phyloP scores from a whole-genome alignment of 2,113 vertebrate species.

The Gasterosteus aculeatus region DNA sequence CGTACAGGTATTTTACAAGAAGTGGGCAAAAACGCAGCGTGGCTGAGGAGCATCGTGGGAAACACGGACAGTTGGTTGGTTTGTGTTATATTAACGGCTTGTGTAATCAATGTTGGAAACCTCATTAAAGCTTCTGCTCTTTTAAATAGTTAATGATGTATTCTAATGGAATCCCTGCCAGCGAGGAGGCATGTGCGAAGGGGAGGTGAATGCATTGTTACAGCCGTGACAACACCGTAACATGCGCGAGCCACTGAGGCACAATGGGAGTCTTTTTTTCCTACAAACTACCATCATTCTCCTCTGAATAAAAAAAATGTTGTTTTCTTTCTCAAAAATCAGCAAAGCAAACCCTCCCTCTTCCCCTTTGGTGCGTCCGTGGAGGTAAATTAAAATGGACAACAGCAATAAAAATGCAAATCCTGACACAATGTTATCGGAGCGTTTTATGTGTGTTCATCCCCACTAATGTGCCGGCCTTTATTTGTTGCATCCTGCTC shows the following conservation, averaged over 20 bases:
- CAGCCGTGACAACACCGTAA: constrained; percentile 6
- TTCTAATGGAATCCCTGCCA: constrained; percentile 24
- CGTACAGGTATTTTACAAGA: constrained; percentile 29
- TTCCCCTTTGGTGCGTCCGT: not conserved
- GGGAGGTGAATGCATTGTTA: constrained; percentile 14
- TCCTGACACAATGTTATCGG: constrained; percentile 45
- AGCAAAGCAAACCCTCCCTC: constrained; percentile 14
- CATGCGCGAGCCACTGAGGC: constrained; percentile 7
- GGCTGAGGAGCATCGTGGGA: constrained; percentile 24
- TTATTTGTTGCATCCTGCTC: constrained; percentile 50
- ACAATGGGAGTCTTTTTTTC: not conserved
- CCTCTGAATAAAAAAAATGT: constrained; percentile 2
- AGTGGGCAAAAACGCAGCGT: constrained; percentile 5
- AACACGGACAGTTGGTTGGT: constrained; percentile 29
- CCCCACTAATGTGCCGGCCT: constrained; percentile 43
- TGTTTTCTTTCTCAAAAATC: constrained; percentile 13
- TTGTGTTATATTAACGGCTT: constrained; percentile 36
- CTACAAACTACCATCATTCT: not conserved
- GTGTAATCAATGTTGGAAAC: constrained; percentile 26
- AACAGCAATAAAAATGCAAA: constrained; percentile 77
- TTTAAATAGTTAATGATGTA: not conserved
- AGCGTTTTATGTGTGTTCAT: constrained; percentile 40
- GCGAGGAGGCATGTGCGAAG: constrained; percentile 6
- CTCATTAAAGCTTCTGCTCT: not conserved
- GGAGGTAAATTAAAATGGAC: constrained; percentile 54